These are phyloP conservation scores for Microplitis deprimator DNA, from an alignment of 2,888 invertebrate species.

Conservation along the genomic window DNA sequence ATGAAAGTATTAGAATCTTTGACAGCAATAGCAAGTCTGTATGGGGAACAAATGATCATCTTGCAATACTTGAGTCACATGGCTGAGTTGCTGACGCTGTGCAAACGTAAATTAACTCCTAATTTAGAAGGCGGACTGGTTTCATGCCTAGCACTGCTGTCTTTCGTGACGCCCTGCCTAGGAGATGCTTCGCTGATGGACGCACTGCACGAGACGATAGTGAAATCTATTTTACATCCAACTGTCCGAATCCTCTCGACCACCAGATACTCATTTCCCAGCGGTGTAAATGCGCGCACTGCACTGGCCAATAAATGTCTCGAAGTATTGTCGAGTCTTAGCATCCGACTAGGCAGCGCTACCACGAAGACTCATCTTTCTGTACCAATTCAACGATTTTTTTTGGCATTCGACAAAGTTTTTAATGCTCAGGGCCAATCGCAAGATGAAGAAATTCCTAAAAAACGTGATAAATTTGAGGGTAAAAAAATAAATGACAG, in stretches of 20 bases:
- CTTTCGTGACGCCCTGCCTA: conserved; percentile 85
- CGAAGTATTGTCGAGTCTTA: conserved; percentile 86
- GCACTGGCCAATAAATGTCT: conserved; percentile 86
- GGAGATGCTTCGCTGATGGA: conserved; percentile 90
- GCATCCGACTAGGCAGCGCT: conserved; percentile 82
- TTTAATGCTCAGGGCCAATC: conserved; percentile 62
- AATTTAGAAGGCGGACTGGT: conserved; percentile 92
- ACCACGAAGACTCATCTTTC: conserved; percentile 84
- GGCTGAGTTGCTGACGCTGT: conserved; percentile 86
- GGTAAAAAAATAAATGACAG: conserved; percentile 40
- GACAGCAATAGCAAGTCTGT: conserved; percentile 89
- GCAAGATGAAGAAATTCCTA: conserved; percentile 36
- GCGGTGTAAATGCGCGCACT: conserved; percentile 82
- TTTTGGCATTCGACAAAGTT: conserved; percentile 86
- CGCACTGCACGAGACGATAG: conserved; percentile 87
- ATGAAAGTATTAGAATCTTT: conserved; percentile 92
- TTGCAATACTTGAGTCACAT: conserved; percentile 93
- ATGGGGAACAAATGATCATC: conserved; percentile 90
- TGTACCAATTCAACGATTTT: conserved; percentile 81
- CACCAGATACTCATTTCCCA: conserved; percentile 85
- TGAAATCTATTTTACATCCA: conserved; percentile 88
- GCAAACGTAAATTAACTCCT: conserved; percentile 84
- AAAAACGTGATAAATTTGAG: conserved; percentile 13
- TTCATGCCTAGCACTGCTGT: conserved; percentile 85
- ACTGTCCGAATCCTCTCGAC: conserved; percentile 86